Base-by-base conservation (phyloP, 2,797 vertebrate genomes). In the Hephaestus fuliginosus region DNA sequence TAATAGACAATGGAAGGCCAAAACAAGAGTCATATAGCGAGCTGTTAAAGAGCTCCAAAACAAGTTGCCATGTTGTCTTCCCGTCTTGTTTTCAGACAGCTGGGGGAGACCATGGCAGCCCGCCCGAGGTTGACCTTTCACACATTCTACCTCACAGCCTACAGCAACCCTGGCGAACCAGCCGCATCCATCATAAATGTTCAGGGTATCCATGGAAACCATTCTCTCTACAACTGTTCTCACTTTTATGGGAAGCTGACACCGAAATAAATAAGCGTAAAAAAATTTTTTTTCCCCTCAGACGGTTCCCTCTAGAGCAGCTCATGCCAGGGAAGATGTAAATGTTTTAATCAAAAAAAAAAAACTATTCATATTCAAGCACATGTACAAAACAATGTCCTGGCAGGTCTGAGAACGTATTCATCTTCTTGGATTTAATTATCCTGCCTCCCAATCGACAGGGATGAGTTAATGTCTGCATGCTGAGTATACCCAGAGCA, bases 121-220 rank as follows among this genome's bases (percentile, higher is more conserved):
- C 60, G 55, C 71, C 61, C 55, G 1, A 74, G 43, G 55, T 14
- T 88, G 80, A 86, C 76, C 87, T 90, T 86, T 86, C 69, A 74
- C 82, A 78, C 65, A 70, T 69, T 53, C 57, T 74, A 80, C 82
- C 55, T 86, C 39, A 30, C 63, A 39, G 70, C 66, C 75, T 82
- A 76, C 81, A 78, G 61, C 44, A 80, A 62, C 44, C 14, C 62
- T 20, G 14, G 7, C 22, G 4, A 78, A 69, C 17, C 10, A 11
- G 48, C 22, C 10, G 1, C 30, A 69, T 70, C 56, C 53, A 65
- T 68, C 67, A 51, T 0, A 18, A 89, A 73, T 25, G 52, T 62
- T 72, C 57, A 64, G 44, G 28, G 70, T 86, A 72, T 75, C 84
- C 80, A 90, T 77, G 77, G 69, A 79, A 85, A 88, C 81, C 53